Conservation (phyloP, 2,797 vertebrate species). For the Etheostoma nigrum region DNA sequence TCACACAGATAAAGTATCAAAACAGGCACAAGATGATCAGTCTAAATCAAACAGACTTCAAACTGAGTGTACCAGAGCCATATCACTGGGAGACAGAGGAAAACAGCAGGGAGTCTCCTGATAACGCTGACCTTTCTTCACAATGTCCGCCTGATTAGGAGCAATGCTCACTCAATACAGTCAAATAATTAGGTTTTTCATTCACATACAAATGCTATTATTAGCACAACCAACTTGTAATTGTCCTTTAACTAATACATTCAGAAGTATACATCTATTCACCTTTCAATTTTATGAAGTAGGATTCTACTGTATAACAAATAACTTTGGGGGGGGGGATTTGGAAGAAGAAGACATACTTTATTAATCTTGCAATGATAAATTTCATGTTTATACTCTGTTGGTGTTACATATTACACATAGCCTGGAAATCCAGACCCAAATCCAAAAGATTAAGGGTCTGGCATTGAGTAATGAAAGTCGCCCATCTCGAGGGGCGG, state of each 20-base stretch:
- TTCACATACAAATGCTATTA: conserved; percentile 11
- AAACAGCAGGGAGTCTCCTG: conserved; percentile 28
- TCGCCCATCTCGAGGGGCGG: too few relatives aligned
- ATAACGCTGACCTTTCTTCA: conserved; percentile 31
- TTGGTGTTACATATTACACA: too few relatives aligned
- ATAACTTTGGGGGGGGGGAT: too few relatives aligned
- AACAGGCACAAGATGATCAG: conserved; percentile 1
- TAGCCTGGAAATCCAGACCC: too few relatives aligned
- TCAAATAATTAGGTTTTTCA: conserved; percentile 7
- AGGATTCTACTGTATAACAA: background rate
- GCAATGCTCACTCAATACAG: conserved; percentile 9
- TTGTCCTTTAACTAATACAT: background rate
- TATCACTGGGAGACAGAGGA: conserved; percentile 16
- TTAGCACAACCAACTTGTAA: background rate
- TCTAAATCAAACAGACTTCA: conserved; percentile 35
- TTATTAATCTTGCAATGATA: too few relatives aligned
- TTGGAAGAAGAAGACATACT: too few relatives aligned
- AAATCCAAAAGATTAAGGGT: too few relatives aligned
- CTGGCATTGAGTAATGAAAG: too few relatives aligned
- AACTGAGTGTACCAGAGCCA: conserved; percentile 16
- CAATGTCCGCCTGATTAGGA: conserved; percentile 31
- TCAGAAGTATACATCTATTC: background rate
- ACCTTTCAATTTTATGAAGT: conserved; percentile 1
- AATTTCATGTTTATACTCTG: too few relatives aligned
- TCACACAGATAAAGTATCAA: background rate